phyloP scores from a whole-genome alignment of 2,888 invertebrate genomes.

The Rotaria magnacalcarata region DNA sequence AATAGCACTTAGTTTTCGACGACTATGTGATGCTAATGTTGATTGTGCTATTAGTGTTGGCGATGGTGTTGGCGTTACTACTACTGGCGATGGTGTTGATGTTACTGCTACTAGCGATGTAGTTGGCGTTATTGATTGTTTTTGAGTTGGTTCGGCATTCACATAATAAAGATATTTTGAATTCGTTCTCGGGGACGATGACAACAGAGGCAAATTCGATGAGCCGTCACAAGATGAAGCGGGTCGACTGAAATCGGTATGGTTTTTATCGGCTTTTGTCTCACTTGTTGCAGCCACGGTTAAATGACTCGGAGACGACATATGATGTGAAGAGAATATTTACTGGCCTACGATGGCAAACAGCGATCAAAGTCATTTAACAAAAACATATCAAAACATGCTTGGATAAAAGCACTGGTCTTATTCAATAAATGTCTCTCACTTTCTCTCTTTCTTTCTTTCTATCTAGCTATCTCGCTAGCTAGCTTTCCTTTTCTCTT shows the following conservation, averaged over 20 bases:
- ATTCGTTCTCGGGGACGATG: neutral
- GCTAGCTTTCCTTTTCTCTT: too few species aligned
- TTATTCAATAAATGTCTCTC: neutral
- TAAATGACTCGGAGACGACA: neutral
- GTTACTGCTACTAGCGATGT: too few species aligned
- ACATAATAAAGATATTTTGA: neutral
- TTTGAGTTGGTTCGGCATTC: neutral
- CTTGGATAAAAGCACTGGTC: neutral
- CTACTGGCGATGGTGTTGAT: too few species aligned
- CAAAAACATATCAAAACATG: neutral
- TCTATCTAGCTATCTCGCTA: too few species aligned
- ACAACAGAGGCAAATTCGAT: neutral
- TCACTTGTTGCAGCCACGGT: neutral
- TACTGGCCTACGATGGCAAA: neutral
- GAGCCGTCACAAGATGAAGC: neutral
- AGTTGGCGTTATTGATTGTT: neutral
- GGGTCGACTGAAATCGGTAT: neutral
- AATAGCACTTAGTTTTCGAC: conserved; percentile 11
- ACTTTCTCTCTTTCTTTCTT: neutral
- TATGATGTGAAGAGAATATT: neutral
- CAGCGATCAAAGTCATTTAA: neutral
- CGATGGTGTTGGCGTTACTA: neutral
- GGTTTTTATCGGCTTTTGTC: neutral
- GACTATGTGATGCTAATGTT: neutral
- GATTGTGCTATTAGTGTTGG: neutral